phyloP scores from a whole-genome alignment of 2,888 invertebrate genomes.

The Chaitophorus viminalis region DNA sequence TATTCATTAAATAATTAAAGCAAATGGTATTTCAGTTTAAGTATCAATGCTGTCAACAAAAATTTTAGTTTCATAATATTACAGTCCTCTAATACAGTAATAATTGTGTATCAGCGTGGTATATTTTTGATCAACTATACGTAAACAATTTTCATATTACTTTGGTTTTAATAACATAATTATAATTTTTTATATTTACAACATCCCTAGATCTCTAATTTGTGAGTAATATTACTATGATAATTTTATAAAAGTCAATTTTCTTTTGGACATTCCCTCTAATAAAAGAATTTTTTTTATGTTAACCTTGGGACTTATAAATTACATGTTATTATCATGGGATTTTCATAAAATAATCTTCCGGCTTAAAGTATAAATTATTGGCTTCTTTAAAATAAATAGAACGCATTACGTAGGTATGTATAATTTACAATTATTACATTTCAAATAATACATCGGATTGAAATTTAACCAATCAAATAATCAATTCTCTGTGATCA shows the following conservation, averaged over 20 bases:
- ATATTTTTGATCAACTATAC: neutral
- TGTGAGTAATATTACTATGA: neutral
- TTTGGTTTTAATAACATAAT: neutral
- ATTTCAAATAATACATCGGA: neutral
- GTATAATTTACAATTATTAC: neutral
- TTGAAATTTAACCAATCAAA: neutral
- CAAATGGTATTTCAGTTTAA: too few species aligned
- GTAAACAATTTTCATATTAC: neutral
- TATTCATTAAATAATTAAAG: too few species aligned
- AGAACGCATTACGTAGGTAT: neutral
- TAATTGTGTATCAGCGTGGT: neutral
- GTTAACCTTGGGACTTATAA: slow-evolving; percentile 12
- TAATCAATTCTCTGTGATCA: neutral
- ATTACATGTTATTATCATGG: slow-evolving; percentile 20
- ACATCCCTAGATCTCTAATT: neutral
- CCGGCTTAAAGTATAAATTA: neutral
- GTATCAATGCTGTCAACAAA: too few species aligned
- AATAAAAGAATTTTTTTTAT: neutral
- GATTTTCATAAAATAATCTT: slow-evolving; percentile 5
- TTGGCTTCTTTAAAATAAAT: neutral
- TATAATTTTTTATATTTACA: neutral
- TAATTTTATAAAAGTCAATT: neutral
- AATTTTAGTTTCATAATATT: neutral
- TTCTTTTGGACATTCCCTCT: neutral
- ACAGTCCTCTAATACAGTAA: neutral